A percentile compares a stretch with the other conserved stretches of the same genome.
Evolutionary conservation across 2,113 vertebrate genomes (phyloP).

Genomic region (Hemichromis elongatus): DNA sequence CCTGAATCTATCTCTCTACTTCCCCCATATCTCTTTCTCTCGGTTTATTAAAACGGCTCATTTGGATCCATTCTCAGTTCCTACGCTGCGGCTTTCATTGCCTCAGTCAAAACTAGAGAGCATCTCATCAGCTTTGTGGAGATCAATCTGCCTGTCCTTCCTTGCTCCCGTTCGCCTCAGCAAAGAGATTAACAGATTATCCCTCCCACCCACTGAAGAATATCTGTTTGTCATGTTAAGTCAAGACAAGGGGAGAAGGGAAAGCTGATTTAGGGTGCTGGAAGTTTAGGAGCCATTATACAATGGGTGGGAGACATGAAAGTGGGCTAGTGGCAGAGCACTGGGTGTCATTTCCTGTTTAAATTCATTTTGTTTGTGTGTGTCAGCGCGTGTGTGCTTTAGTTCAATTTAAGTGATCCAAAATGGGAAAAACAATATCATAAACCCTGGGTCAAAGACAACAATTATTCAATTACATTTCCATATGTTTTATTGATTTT

Average conservation of each 20-base stretch:
- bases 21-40: conserved; percentile 8
- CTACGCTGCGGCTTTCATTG: not conserved
- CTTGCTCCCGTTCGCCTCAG: not conserved
- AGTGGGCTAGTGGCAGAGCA: not conserved
- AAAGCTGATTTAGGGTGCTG: not conserved
- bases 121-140: conserved; percentile 29
- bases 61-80: conserved; percentile 20
- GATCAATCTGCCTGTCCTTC: conserved; percentile 24
- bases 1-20: not conserved
- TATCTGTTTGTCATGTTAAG: conserved; percentile 37
- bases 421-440: not conserved
- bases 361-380: not conserved
- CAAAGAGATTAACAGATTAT: conserved; percentile 42
- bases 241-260: conserved; percentile 8
- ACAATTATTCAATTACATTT: not conserved
- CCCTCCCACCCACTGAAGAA: not conserved
- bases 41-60: conserved; percentile 36
- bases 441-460: not conserved
- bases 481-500: not conserved
- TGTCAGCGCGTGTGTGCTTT: not conserved
- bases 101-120: conserved; percentile 10
- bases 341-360: not conserved
- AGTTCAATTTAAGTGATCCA: not conserved
- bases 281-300: not conserved
- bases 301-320: not conserved